Evolutionary conservation across 1,140 invertebrate genomes (phyloP), one percentile per base, ranked within the genome.

Genomic region (Drosophila sucinea): DNA sequence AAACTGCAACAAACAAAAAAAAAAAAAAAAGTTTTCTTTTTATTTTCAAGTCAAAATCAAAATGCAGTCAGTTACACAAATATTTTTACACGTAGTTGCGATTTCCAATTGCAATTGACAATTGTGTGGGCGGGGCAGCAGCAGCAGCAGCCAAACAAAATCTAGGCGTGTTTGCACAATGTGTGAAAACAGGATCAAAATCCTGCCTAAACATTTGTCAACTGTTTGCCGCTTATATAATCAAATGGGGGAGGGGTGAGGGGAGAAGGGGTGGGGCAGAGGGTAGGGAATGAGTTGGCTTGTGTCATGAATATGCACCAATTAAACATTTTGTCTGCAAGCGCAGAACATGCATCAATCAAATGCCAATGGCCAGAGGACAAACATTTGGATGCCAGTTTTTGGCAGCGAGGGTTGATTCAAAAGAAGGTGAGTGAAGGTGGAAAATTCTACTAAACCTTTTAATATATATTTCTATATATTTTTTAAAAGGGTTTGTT

Each of bases 171-270:
- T 38, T 86, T 86, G 83, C 83, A 87, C 83, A 89, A 86, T 79
- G 83, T 86, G 83, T 89, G 83, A 86, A 86, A 86, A 86, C 83
- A 86, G 83, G 83, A 86, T 80, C 83, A 89, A 73, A 89, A 77
- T 86, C 83, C 83, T 86, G 83, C 76, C 76, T 77, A 83, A 83
- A 83, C 84, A 89, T 89, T 86, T 86, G 83, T 86, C 84, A 87
- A 89, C 84, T 55, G 67, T 79, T 77, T 63, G 77, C 65, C 76
- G 62, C 73, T 86, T 86, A 86, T 89, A 70, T 86, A 86, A 86
- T 87, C 83, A 77, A 77, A 76, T 76, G 70, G 10, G 10, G 7
- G 25, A 4, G 5, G 0, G 25, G 3, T 6, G 25, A 0, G 44
- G 60, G 40, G 56, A 60, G 64, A 72, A 63, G 30, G 33, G n/a